Conservation (phyloP, 23 tunicate genomes). For the Styela clava region DNA sequence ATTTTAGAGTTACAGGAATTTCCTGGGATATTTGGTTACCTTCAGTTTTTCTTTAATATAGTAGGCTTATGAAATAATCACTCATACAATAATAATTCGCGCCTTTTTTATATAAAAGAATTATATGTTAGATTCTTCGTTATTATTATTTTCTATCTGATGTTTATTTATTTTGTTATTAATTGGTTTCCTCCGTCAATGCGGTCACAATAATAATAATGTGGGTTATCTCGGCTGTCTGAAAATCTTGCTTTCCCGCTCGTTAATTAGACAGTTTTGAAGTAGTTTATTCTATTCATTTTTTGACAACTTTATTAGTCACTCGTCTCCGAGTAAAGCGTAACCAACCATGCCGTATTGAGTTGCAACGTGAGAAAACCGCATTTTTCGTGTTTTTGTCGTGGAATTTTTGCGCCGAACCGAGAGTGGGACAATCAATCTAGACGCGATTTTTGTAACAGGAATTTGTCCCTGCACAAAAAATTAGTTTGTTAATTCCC, state of each 20-base stretch:
- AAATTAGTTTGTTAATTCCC: too few relatives aligned
- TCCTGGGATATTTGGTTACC: too few relatives aligned
- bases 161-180: not conserved
- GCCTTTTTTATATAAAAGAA: too few relatives aligned
- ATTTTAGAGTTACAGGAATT: too few relatives aligned
- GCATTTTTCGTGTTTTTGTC: not conserved
- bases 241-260: not conserved
- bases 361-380: slow-evolving; percentile 20
- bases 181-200: not conserved
- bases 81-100: too few relatives aligned
- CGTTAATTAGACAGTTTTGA: slow-evolving; percentile 1
- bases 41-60: too few relatives aligned
- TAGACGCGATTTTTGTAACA: too few relatives aligned
- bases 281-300: not conserved
- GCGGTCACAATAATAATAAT: not conserved
- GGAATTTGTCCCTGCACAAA: too few relatives aligned
- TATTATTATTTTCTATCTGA: too few relatives aligned
- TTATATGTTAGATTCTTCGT: too few relatives aligned
- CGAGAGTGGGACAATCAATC: too few relatives aligned
- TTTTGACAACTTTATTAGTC: not conserved
- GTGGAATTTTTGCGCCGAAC: not conserved
- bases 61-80: too few relatives aligned
- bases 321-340: not conserved
- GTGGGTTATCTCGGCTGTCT: not conserved
- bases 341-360: not conserved